Conservation (phyloP, 2,797 vertebrate genomes). For the Synanceia verrucosa region DNA sequence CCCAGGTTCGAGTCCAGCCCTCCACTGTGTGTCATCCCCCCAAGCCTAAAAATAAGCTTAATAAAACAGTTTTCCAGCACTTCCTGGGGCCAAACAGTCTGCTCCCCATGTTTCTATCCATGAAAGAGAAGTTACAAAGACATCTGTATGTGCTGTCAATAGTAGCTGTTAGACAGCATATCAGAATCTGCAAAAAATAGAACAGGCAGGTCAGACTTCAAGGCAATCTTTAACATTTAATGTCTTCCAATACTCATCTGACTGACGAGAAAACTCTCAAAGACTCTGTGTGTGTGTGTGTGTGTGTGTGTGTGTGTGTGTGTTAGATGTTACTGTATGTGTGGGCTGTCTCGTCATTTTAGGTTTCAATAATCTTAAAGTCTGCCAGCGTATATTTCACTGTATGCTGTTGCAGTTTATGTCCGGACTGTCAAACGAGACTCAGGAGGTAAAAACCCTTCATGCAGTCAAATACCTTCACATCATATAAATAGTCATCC, state of each 20-base stretch:
- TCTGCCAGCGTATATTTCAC: not conserved
- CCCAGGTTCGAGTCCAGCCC: no score
- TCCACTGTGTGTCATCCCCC: no score
- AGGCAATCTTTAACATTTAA: not conserved
- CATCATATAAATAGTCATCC: slow-evolving; percentile 22
- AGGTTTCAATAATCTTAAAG: not conserved
- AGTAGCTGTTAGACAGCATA: not conserved
- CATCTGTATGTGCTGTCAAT: not conserved
- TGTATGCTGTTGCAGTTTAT: not conserved
- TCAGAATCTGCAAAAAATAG: no score
- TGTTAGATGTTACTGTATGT: not conserved
- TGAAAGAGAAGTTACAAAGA: not conserved
- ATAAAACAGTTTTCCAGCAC: no score
- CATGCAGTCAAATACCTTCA: not conserved
- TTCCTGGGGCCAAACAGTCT: no score
- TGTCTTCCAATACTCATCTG: not conserved
- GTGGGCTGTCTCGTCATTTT: not conserved
- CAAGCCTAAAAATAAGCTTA: no score
- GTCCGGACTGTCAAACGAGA: slow-evolving; percentile 1
- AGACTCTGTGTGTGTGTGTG: not conserved
- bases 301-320: not conserved
- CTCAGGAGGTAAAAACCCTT: not conserved
- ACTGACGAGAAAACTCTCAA: not conserved
- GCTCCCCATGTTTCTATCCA: no score
- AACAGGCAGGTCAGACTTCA: not conserved